A percentile compares a stretch with the other conserved stretches of the same genome.
Conservation (phyloP, 2,113 vertebrate species). For the Nipponia nippon region DNA sequence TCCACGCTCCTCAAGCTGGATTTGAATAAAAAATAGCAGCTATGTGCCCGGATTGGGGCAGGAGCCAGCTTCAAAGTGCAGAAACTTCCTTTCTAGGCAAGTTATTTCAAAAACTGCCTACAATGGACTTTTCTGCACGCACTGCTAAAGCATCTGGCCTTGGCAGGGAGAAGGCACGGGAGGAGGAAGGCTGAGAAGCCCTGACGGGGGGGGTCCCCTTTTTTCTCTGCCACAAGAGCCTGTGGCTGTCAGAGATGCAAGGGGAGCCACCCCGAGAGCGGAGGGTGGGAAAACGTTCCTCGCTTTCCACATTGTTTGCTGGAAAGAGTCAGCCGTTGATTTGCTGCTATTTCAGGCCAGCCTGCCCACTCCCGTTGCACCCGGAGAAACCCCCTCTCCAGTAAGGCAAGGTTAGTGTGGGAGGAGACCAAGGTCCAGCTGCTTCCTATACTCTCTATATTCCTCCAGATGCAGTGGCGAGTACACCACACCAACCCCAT, state of each 20-base stretch:
- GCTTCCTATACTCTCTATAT: neutral
- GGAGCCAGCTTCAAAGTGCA: slow-evolving; percentile 41
- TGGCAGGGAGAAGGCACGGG: neutral
- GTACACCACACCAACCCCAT: neutral
- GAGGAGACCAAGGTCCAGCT: neutral
- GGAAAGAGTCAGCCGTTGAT: neutral
- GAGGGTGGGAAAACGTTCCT: neutral
- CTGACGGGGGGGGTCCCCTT: neutral
- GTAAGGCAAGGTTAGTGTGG: neutral
- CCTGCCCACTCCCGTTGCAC: rapidly evolving
- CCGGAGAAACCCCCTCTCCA: neutral
- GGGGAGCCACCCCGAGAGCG: neutral
- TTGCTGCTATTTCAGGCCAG: neutral
- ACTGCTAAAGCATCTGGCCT: slow-evolving; percentile 35
- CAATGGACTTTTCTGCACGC: slow-evolving; percentile 31
- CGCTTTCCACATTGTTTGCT: neutral
- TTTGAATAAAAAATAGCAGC: slow-evolving; percentile 7
- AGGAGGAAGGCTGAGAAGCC: slow-evolving; percentile 22
- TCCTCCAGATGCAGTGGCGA: neutral
- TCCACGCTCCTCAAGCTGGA: neutral
- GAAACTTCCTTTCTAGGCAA: slow-evolving; percentile 69
- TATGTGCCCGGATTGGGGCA: neutral
- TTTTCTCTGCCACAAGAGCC: neutral
- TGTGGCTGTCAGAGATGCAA: neutral
- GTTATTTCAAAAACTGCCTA: slow-evolving; percentile 59